Conservation (phyloP, 2,888 invertebrate genomes). For the Drosophila pseudotalamancana region DNA sequence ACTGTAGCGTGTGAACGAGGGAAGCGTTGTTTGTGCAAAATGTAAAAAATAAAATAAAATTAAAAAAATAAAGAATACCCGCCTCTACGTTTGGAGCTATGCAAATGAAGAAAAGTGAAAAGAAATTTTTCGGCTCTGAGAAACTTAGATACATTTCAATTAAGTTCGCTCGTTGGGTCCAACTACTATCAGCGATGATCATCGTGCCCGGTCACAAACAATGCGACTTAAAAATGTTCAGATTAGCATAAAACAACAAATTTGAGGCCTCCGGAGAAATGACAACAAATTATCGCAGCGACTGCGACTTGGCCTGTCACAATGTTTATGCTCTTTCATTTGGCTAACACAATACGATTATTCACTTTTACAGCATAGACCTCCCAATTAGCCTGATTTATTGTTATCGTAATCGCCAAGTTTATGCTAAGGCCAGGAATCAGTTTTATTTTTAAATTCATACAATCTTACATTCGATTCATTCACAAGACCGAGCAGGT, state of each 20-base stretch:
- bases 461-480: conserved; percentile 10
- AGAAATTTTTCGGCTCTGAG: conserved; percentile 39
- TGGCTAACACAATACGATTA: conserved; percentile 48
- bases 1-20: conserved; percentile 61
- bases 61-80: conserved; percentile 40
- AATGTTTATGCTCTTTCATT: conserved; percentile 31
- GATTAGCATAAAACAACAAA: conserved; percentile 61
- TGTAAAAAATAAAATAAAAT: too few relatives aligned
- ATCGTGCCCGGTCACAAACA: conserved; percentile 54
- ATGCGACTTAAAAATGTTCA: conserved; percentile 12
- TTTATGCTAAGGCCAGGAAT: conserved; percentile 20
- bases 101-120: conserved; percentile 45
- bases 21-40: too few relatives aligned
- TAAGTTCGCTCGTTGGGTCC: conserved; percentile 22
- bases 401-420: conserved; percentile 18
- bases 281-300: conserved; percentile 42
- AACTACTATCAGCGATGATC: conserved; percentile 45
- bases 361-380: conserved; percentile 61
- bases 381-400: conserved; percentile 57
- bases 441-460: conserved; percentile 27
- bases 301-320: conserved; percentile 35
- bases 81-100: conserved; percentile 24
- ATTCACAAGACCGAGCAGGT: conserved; percentile 20
- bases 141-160: conserved; percentile 61
- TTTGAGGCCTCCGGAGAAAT: conserved; percentile 25